A percentile compares a stretch with the other conserved stretches of the same genome.
phyloP scores from a whole-genome alignment of 2,113 vertebrate species.

The Catharus minimus region DNA sequence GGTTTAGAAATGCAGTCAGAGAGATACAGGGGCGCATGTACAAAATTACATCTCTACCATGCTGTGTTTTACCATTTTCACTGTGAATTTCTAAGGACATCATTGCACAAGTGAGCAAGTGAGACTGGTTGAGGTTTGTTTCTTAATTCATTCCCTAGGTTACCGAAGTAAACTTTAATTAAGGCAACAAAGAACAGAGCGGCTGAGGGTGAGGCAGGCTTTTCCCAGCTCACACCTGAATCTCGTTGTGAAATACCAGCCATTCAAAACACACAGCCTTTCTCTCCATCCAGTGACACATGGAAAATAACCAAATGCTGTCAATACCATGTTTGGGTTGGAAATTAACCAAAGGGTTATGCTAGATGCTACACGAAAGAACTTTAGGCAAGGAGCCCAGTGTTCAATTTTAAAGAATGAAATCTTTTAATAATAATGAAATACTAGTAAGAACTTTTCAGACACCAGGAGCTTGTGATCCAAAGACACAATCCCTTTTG shows the following conservation, averaged over 20 bases:
- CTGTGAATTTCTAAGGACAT: background rate
- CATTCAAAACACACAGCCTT: background rate
- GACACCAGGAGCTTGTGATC: background rate
- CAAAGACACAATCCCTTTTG: conserved; percentile 14
- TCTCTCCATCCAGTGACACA: background rate
- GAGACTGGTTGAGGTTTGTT: conserved; percentile 10
- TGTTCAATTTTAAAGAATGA: background rate
- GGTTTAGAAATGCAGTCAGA: background rate
- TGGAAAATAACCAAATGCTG: background rate
- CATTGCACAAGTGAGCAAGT: background rate
- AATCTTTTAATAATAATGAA: background rate
- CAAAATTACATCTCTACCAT: background rate
- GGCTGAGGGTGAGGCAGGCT: background rate
- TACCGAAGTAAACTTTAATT: conserved; percentile 35
- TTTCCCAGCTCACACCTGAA: conserved; percentile 32
- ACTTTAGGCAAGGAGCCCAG: background rate
- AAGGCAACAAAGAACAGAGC: background rate
- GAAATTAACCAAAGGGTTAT: background rate
- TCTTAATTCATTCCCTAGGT: conserved; percentile 34
- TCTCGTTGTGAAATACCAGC: background rate
- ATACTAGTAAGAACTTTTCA: background rate
- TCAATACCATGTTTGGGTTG: background rate
- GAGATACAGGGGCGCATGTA: fast-evolving
- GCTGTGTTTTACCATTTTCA: background rate
- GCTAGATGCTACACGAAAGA: background rate